Evolutionary conservation across 92 coral and sea anemone species (phyloP), one percentile per base, ranked within the genome.

Genomic region (Phenganax subtilis): DNA sequence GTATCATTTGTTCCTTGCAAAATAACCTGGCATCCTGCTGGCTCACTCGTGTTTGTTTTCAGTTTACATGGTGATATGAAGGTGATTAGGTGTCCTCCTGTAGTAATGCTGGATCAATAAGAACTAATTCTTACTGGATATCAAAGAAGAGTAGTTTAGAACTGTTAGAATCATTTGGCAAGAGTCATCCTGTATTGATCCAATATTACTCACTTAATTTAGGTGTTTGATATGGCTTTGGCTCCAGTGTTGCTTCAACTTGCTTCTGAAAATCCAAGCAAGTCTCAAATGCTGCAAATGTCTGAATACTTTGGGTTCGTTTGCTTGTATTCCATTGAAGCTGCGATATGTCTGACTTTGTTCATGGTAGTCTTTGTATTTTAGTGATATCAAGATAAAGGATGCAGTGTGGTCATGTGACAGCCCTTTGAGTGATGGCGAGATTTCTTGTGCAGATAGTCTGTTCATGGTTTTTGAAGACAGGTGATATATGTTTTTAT

Each of bases 161-260:
- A 37, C 47, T 37, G 47, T 37, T 37, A 37, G 47, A 37, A 37
- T 37, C 47, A 37, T 37, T 5, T 37, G 47, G 5, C 47, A 28
- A 64, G 17, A 12, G 51, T 57, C 51, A 31, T 57, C 6, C 25
- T 56, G 7, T 11, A 15, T 12, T 7, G 61, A 7, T n/a, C 2
- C 11, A 12, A 77, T 70, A 37, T 9, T 59, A 25, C n/a, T 28
- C 68, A 1, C 51, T 51, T 51, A 25, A 54, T 54, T 20, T 58
- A 94, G 98, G 85, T 94, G 11, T 94, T 91, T 85, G 98, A 94
- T 81, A 94, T 94, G 98, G 97, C 97, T 16, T 71, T 94, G 75
- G 98, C 97, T 12, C 98, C 97, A 52, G 87, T 94, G 0, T 64
- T 88, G 8, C 63, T 90, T 7, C 93, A 91, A 77, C 97, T 94